phyloP scores from a whole-genome alignment of 2,797 vertebrate species.

The Protonibea diacanthus region DNA sequence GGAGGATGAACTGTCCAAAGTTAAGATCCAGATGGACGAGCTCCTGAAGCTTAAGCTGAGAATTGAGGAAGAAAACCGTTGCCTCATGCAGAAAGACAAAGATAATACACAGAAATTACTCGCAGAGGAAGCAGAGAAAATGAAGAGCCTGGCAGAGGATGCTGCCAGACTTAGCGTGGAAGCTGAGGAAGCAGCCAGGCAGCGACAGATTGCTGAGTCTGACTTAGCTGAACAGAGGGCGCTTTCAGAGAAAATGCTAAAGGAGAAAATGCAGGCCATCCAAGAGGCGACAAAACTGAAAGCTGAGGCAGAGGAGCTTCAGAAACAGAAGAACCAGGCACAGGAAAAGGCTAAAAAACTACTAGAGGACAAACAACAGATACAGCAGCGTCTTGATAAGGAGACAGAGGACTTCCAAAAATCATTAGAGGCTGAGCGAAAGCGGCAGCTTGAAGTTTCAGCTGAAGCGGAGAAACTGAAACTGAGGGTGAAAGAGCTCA shows the following conservation, averaged over 20 bases:
- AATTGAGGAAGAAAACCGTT: constrained; percentile 93
- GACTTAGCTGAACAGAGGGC: constrained; percentile 92
- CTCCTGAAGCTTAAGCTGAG: constrained; percentile 91
- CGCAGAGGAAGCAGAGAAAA: constrained; percentile 93
- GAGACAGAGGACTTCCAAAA: constrained; percentile 95
- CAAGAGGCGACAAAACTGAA: constrained; percentile 93
- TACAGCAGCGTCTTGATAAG: constrained; percentile 90
- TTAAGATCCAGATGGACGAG: constrained; percentile 95
- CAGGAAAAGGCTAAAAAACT: constrained; percentile 93
- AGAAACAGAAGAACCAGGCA: constrained; percentile 93
- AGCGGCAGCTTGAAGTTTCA: constrained; percentile 89
- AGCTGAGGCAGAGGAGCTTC: constrained; percentile 92
- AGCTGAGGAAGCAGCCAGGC: constrained; percentile 91
- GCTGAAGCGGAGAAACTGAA: constrained; percentile 93
- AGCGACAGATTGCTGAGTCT: constrained; percentile 90
- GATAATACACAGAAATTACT: constrained; percentile 92
- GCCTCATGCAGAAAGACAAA: constrained; percentile 91
- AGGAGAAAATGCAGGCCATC: constrained; percentile 97
- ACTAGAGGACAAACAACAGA: constrained; percentile 93
- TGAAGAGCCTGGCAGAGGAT: constrained; percentile 94
- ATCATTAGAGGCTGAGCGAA: constrained; percentile 90
- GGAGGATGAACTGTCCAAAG: constrained; percentile 92
- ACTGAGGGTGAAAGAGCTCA: constrained; percentile 90
- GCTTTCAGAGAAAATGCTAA: constrained; percentile 93
- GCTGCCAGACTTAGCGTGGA: constrained; percentile 91